Percentiles rank a stretch among this genome's conserved stretches.
These are phyloP conservation scores for Cerastoderma edule DNA, from an alignment of 2,888 invertebrate species.

Conservation along the genomic window DNA sequence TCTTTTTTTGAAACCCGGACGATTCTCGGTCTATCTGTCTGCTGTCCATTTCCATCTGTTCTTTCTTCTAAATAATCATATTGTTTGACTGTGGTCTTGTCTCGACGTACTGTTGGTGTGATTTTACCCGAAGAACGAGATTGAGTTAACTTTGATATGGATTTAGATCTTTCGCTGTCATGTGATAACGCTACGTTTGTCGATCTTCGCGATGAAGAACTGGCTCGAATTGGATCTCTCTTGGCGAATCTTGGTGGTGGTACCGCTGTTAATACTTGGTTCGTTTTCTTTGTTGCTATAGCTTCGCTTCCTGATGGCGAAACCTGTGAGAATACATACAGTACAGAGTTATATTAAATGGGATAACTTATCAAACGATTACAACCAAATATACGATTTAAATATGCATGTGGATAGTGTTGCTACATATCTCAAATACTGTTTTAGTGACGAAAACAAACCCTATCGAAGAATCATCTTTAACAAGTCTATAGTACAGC, in stretches of 20 bases:
- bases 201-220: neutral
- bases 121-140: no score
- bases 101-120: neutral
- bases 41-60: neutral
- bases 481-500: no score
- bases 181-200: neutral
- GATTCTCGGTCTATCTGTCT: neutral
- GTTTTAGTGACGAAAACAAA: no score
- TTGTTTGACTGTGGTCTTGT: no score
- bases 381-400: no score
- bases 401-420: no score
- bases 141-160: neutral
- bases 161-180: neutral
- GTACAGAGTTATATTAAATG: neutral
- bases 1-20: neutral
- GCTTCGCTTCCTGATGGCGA: conserved; percentile 69
- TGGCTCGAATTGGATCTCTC: neutral
- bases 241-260: neutral
- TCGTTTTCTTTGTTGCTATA: conserved; percentile 44
- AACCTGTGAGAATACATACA: conserved; percentile 29
- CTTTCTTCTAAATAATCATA: no score
- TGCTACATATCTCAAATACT: no score
- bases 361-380: no score
- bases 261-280: neutral
- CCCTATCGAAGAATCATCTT: no score